Conservation (phyloP, 2,797 vertebrate genomes). For the Sebastiscus albofasciatus region DNA sequence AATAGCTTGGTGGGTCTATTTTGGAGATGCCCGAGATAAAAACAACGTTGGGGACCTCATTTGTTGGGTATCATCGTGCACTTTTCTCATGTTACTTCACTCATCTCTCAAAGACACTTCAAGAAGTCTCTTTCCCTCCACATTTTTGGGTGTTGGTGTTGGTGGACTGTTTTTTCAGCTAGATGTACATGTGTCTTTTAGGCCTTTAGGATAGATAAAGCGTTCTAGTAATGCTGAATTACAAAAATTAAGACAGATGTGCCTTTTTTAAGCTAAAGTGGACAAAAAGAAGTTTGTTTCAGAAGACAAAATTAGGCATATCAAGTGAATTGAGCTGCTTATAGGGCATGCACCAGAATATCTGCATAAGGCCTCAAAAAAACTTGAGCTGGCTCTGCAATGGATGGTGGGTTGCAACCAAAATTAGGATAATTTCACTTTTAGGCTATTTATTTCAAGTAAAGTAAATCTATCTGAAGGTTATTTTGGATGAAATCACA, state of each 20-base stretch:
- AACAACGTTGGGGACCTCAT: slow-evolving; percentile 53
- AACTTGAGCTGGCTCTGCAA: background rate
- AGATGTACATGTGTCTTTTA: too few species aligned
- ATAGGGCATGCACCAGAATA: too few species aligned
- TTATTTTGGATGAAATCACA: background rate
- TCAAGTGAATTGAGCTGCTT: background rate
- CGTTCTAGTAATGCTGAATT: too few species aligned
- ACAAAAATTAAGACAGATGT: too few species aligned
- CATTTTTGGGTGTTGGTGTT: slow-evolving; percentile 38
- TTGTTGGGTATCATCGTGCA: slow-evolving; percentile 41
- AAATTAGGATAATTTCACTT: background rate
- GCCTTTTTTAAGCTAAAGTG: background rate
- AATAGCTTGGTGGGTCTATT: slow-evolving; percentile 45
- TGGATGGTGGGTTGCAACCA: background rate
- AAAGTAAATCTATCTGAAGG: background rate
- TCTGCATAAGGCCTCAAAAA: background rate
- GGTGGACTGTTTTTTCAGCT: too few species aligned
- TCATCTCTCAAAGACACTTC: slow-evolving; percentile 58
- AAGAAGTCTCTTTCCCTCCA: slow-evolving; percentile 55
- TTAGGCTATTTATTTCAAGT: background rate
- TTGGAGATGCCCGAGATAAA: slow-evolving; percentile 56
- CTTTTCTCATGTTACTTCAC: slow-evolving; percentile 54
- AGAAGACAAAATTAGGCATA: background rate
- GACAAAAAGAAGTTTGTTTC: background rate
- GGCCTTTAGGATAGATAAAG: too few species aligned